Evolutionary conservation across 2,113 vertebrate genomes (phyloP).

Genomic region (Pachycephala philippinensis): DNA sequence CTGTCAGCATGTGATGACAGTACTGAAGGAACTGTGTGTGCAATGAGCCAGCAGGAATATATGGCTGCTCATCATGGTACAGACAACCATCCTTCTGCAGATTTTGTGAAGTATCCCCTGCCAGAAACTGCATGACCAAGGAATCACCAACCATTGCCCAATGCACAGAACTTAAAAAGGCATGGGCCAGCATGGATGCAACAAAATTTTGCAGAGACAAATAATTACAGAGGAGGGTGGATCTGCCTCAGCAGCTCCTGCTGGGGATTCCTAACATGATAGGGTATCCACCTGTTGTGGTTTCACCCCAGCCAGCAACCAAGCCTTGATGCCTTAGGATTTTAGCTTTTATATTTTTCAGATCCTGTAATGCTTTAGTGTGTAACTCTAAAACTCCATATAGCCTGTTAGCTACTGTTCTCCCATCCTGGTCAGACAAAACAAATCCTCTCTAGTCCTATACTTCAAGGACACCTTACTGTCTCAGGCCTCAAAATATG

Average conservation of each 20-base stretch:
- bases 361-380: too few species aligned
- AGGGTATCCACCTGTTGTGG: background rate
- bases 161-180: background rate
- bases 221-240: background rate
- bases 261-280: background rate
- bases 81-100: background rate
- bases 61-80: background rate
- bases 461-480: too few species aligned
- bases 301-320: too few species aligned
- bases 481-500: too few species aligned
- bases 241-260: background rate
- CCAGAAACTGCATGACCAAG: background rate
- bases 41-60: background rate
- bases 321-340: too few species aligned
- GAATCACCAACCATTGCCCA: background rate
- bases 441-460: too few species aligned
- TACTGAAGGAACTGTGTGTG: background rate
- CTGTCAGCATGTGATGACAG: background rate
- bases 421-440: too few species aligned
- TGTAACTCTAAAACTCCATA: too few species aligned
- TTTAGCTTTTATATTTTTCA: too few species aligned
- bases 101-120: background rate
- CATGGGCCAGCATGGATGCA: background rate
- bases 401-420: too few species aligned
- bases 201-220: background rate